phyloP scores from a whole-genome alignment of 2,888 invertebrate genomes.

The Glaucopsyche alexis region DNA sequence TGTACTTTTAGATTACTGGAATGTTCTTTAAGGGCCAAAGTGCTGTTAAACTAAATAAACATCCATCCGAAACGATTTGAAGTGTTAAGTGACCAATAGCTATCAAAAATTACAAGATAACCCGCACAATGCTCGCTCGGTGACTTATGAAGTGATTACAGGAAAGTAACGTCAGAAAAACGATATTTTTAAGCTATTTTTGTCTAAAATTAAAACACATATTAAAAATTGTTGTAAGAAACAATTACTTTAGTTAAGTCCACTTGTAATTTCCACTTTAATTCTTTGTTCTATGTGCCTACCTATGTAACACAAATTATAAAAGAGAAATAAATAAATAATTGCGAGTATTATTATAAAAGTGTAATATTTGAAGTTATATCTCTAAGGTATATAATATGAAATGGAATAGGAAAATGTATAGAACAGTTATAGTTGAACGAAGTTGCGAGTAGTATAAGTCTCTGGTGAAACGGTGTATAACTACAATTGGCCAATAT shows the following conservation, averaged over 20 bases:
- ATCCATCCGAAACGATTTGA: constrained; percentile 70
- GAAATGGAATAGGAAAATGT: background rate
- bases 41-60: constrained; percentile 76
- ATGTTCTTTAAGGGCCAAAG: constrained; percentile 67
- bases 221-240: too few species aligned
- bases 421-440: background rate
- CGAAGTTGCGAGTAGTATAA: background rate
- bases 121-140: constrained; percentile 62
- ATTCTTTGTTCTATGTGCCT: too few species aligned
- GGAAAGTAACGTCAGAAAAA: constrained; percentile 54
- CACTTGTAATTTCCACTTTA: too few species aligned
- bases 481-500: constrained; percentile 28
- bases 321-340: too few species aligned
- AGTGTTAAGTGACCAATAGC: constrained; percentile 76
- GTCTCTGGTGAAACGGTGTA: constrained; percentile 12
- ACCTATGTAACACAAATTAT: too few species aligned
- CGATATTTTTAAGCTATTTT: constrained; percentile 28
- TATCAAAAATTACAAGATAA: constrained; percentile 79
- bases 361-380: background rate
- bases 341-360: background rate
- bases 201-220: background rate
- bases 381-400: background rate
- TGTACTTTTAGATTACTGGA: constrained; percentile 74
- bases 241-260: too few species aligned
- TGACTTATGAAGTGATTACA: constrained; percentile 78